Conservation (phyloP, 2,888 invertebrate genomes). For the Sinhomidia bicolor region DNA sequence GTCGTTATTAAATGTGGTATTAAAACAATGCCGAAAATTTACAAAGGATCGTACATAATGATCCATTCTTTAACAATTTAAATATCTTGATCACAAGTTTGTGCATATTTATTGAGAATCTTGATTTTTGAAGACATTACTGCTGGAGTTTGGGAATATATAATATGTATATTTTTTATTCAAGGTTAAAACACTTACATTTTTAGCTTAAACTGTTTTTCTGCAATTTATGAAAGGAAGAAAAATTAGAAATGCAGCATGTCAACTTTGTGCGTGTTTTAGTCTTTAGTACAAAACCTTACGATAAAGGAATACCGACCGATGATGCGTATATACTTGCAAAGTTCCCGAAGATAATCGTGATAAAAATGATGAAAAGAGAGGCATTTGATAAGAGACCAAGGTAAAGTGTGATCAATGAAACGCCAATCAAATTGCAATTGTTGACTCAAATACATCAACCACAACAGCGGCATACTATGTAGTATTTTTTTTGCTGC, state of each 20-base stretch:
- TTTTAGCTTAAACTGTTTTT: too few relatives aligned
- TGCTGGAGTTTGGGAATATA: too few relatives aligned
- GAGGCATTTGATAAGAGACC: slow-evolving; percentile 16
- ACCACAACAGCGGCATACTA: background rate
- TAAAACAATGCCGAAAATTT: background rate
- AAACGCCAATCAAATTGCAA: slow-evolving; percentile 41
- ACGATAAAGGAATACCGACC: background rate
- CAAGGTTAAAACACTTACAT: too few relatives aligned
- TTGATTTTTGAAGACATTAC: too few relatives aligned
- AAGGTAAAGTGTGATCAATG: slow-evolving; percentile 60
- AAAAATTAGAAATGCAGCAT: too few relatives aligned
- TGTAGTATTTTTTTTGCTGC: background rate
- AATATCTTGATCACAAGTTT: too few relatives aligned
- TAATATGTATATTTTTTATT: too few relatives aligned
- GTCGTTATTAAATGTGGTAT: background rate
- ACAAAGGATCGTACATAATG: background rate
- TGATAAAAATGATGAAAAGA: background rate
- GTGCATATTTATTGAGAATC: too few relatives aligned
- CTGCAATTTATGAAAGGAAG: too few relatives aligned
- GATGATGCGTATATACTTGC: background rate
- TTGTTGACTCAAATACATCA: background rate
- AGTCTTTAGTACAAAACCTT: background rate
- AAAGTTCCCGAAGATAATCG: background rate
- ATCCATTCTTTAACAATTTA: too few relatives aligned
- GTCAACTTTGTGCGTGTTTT: too few relatives aligned